Base-by-base conservation (phyloP, 2,888 invertebrate genomes). In the Tenthredo notha region DNA sequence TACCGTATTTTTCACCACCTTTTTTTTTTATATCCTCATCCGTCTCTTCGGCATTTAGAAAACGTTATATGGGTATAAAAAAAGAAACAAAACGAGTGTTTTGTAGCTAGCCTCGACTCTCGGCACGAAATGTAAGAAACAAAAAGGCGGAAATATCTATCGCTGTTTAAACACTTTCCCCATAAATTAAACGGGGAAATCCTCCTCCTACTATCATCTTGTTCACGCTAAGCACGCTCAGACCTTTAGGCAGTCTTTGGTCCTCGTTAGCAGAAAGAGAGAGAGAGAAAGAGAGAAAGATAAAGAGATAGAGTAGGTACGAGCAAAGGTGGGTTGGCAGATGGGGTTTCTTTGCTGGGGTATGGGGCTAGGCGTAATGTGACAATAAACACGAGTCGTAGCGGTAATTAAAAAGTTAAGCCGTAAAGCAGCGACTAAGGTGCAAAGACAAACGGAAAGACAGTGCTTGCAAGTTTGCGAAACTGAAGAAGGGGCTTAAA, bases 381-480 rank as follows among this genome's bases (percentile, higher is more conserved):
- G 89, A 90, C 90, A 90, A 92, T 91, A 91, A 91, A 90, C 91
- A 91, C 90, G 87, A 90, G 90, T 90, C 90, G 88, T 88, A 88
- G 87, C 89, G 88, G 90, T 90, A 91, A 91, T 92, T 91, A 91
- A 91, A 90, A 91, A 90, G 90, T 90, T 89, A 89, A 89, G 88
- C 88, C 87, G 89, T 89, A 90, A 90, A 90, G 88, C 88, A 89
- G 87, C 88, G 87, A 89, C 77, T 86, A 87, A 88, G 88, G 88
- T 87, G 87, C 87, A 88, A 87, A 87, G 88, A 87, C 88, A 87
- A 88, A 87, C 86, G 85, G 85, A 85, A 86, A 86, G 87, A 86
- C 50, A 82, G 10, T 25, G 61, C 37, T 25, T 70, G 33, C 77
- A 50, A 78, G 54, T 50, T 54, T 72, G 72, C 21, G 40, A 83